Percentiles rank a stretch among this genome's conserved stretches.
phyloP scores from a whole-genome alignment of 1,140 invertebrate species.

The Reticulitermes speratus region DNA sequence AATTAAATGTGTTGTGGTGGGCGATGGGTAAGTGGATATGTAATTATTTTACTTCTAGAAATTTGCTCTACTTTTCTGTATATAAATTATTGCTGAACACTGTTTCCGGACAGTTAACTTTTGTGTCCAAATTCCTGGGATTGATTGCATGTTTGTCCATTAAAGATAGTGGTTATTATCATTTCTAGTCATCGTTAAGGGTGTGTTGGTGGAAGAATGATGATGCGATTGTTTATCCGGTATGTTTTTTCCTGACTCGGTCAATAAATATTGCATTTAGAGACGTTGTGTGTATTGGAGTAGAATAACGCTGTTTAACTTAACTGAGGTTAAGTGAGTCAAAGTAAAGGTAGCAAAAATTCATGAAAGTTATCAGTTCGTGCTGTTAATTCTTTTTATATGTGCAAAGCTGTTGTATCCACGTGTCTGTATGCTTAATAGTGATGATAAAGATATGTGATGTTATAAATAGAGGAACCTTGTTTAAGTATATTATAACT shows the following conservation, averaged over 20 bases:
- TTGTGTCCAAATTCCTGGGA: neutral
- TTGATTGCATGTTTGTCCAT: neutral
- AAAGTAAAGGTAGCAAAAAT: too few species aligned
- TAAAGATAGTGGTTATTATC: neutral
- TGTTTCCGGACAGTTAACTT: neutral
- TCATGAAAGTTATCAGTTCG: too few species aligned
- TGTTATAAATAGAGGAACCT: too few species aligned
- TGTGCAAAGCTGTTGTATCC: too few species aligned
- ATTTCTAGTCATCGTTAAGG: neutral
- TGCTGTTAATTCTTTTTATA: too few species aligned
- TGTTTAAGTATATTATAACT: too few species aligned
- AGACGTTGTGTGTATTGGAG: neutral
- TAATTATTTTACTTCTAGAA: neutral
- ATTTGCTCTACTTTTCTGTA: too few species aligned
- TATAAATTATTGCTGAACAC: too few species aligned
- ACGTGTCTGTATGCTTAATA: too few species aligned
- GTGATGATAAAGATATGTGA: too few species aligned
- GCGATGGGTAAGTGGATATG: slow-evolving; percentile 75
- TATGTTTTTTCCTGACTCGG: neutral
- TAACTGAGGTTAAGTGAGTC: too few species aligned
- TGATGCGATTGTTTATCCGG: neutral
- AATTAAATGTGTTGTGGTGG: slow-evolving; percentile 94
- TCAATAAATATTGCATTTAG: neutral
- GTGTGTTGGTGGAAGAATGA: neutral
- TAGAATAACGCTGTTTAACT: too few species aligned